Percentiles rank a stretch among this genome's conserved stretches.
phyloP scores from a whole-genome alignment of 2,888 invertebrate species.

The Trachelus troglodyta region DNA sequence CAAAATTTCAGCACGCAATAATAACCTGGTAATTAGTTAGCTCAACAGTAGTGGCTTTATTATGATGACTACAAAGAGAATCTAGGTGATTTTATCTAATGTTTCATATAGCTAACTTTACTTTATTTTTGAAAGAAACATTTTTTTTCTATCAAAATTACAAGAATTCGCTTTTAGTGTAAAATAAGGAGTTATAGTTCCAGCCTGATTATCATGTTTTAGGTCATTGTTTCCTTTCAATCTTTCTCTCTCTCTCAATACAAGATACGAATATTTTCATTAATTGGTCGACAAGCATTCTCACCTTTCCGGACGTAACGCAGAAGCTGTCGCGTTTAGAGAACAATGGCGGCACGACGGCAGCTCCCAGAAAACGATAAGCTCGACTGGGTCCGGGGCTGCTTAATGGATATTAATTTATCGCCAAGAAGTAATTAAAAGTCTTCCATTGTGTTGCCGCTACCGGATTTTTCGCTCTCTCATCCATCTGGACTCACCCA shows the following conservation, averaged over 20 bases:
- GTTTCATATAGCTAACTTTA: not conserved
- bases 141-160: too few relatives aligned
- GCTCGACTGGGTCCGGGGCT: not conserved
- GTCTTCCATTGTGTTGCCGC: not conserved
- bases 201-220: not conserved
- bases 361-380: not conserved
- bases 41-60: not conserved
- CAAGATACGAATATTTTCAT: not conserved
- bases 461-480: not conserved
- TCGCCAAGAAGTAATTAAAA: constrained; percentile 2
- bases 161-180: not conserved
- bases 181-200: not conserved
- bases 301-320: not conserved
- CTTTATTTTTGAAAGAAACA: not conserved
- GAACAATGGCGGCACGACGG: constrained; percentile 1
- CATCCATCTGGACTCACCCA: not conserved
- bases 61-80: not conserved
- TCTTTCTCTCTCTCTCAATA: not conserved
- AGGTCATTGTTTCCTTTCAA: not conserved
- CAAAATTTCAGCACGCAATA: not conserved
- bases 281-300: not conserved
- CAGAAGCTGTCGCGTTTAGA: not conserved
- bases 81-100: not conserved
- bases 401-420: constrained; percentile 7
- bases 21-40: not conserved